Conservation (phyloP, 2,888 invertebrate species). For the Eupsilia transversa region DNA sequence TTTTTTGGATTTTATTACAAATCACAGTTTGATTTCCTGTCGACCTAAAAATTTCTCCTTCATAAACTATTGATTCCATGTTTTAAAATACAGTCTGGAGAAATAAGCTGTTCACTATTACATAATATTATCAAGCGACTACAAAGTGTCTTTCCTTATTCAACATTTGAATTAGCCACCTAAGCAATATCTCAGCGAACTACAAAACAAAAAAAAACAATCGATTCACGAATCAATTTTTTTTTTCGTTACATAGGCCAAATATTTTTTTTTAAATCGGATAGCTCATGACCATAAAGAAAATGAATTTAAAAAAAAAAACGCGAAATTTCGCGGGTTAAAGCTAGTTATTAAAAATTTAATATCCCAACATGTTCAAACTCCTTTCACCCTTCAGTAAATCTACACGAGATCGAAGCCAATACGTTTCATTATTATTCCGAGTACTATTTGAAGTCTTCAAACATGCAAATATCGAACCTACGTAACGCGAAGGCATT, state of each 20-base stretch:
- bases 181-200: not conserved
- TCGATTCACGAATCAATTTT: too few relatives aligned
- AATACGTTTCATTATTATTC: slow-evolving; percentile 40
- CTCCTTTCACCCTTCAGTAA: slow-evolving; percentile 12
- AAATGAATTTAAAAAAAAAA: too few relatives aligned
- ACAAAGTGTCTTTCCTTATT: not conserved
- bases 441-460: slow-evolving; percentile 29
- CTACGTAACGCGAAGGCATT: slow-evolving; percentile 41
- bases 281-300: too few relatives aligned
- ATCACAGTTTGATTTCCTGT: too few relatives aligned
- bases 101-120: not conserved
- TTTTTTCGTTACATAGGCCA: too few relatives aligned
- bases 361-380: slow-evolving; percentile 14
- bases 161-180: not conserved
- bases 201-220: too few relatives aligned
- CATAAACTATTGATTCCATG: not conserved
- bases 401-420: slow-evolving; percentile 38
- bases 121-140: not conserved
- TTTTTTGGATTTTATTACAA: not conserved
- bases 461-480: slow-evolving; percentile 40
- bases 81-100: not conserved
- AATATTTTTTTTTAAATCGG: too few relatives aligned
- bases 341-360: slow-evolving; percentile 21
- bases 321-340: too few relatives aligned
- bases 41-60: too few relatives aligned